Evolutionary conservation across 53 echinoderm and acorn worm genomes (phyloP).

Genomic region (Paracentrotus lividus): DNA sequence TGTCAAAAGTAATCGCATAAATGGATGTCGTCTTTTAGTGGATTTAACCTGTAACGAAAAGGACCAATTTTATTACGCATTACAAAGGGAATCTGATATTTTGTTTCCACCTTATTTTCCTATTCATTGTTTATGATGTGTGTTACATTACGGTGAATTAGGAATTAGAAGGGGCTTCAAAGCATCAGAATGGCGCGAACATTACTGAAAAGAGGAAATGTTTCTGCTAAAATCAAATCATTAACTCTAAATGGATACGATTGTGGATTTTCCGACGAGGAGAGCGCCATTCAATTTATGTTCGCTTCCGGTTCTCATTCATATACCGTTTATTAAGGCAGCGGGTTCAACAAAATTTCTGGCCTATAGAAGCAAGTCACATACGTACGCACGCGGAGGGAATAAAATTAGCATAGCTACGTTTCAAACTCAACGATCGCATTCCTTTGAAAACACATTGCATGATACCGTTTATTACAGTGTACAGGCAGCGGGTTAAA

Average conservation of each 20-base stretch:
- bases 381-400: neutral
- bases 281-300: no score
- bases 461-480: no score
- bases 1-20: neutral
- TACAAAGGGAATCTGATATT: neutral
- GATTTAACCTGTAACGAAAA: neutral
- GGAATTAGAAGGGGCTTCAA: no score
- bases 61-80: neutral
- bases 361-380: no score
- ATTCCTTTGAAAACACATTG: neutral
- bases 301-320: no score
- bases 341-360: neutral
- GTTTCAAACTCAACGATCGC: neutral
- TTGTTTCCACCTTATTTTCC: neutral
- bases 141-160: no score
- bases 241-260: no score
- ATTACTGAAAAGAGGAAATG: neutral
- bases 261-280: no score
- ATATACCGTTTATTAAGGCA: neutral
- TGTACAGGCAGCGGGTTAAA: no score
- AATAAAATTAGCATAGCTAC: neutral
- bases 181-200: no score
- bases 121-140: no score
- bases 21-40: neutral
- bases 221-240: no score